These are phyloP conservation scores for Fabriciana adippe DNA, from an alignment of 2,888 invertebrate genomes.

Conservation along the genomic window DNA sequence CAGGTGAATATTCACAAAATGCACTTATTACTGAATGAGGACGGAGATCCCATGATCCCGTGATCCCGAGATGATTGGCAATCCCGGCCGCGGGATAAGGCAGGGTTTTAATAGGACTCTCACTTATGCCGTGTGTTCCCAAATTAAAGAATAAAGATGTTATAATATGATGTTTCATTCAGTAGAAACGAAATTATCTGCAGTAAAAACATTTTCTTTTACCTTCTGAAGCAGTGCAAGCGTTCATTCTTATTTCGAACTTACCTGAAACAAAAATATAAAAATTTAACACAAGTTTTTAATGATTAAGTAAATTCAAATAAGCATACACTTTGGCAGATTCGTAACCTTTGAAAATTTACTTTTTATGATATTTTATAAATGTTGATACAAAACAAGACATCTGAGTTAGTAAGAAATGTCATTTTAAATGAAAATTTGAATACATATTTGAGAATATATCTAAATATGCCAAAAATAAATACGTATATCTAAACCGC, in stretches of 20 bases:
- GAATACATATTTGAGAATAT: neutral
- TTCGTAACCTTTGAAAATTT: no score
- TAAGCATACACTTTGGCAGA: no score
- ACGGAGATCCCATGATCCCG: constrained; percentile 39
- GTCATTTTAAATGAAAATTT: neutral
- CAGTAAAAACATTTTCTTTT: no score
- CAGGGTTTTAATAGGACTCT: constrained; percentile 55
- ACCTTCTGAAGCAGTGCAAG: no score
- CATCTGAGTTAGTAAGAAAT: no score
- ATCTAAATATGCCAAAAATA: constrained; percentile 16
- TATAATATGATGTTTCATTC: neutral
- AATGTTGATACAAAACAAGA: no score
- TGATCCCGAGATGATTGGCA: constrained; percentile 71
- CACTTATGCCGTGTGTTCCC: constrained; percentile 41
- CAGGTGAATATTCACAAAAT: constrained; percentile 44
- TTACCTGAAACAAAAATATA: constrained; percentile 51
- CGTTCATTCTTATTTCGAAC: constrained; percentile 9
- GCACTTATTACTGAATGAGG: constrained; percentile 48
- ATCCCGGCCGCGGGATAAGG: constrained; percentile 61
- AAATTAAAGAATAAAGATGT: constrained; percentile 18
- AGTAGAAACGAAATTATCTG: neutral
- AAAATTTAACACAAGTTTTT: neutral
- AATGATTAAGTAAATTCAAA: no score
- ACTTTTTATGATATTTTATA: no score
- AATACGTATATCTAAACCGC: constrained; percentile 16